phyloP scores from a whole-genome alignment of 2,797 vertebrate species.

The Danionella dracula region DNA sequence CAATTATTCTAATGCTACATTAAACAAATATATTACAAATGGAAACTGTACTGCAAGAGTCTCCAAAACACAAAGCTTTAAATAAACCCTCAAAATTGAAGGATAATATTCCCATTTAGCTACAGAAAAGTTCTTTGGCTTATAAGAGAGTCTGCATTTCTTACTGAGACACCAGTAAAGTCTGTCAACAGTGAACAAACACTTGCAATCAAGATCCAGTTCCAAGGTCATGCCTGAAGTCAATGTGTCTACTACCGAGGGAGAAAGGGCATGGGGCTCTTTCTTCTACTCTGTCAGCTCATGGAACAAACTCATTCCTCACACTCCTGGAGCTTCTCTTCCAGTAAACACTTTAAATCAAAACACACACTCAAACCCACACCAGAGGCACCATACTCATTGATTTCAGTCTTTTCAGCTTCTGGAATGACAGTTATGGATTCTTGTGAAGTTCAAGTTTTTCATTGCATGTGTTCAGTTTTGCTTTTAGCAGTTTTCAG shows the following conservation, averaged over 20 bases:
- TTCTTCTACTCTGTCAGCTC: slow-evolving; percentile 34
- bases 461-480: neutral
- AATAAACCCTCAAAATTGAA: neutral
- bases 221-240: slow-evolving; percentile 25
- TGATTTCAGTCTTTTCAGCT: neutral
- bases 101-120: neutral
- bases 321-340: slow-evolving; percentile 14
- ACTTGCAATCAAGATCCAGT: slow-evolving; percentile 20
- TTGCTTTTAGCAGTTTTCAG: neutral
- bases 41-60: neutral
- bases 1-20: too few relatives aligned
- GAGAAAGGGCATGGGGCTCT: slow-evolving; percentile 26
- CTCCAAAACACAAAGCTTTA: neutral
- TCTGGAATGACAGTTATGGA: slow-evolving; percentile 15
- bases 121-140: neutral
- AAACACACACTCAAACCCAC: slow-evolving; percentile 8
- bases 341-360: slow-evolving; percentile 26
- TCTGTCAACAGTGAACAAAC: slow-evolving; percentile 15
- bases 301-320: slow-evolving; percentile 35
- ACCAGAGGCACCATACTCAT: neutral
- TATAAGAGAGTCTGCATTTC: neutral
- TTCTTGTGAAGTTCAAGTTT: neutral
- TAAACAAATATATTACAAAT: too few relatives aligned
- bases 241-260: slow-evolving; percentile 21
- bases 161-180: neutral